Evolutionary conservation across 37 sponge, comb jelly and placozoan genomes (phyloP).

Genomic region (Chondrosia reniformis): DNA sequence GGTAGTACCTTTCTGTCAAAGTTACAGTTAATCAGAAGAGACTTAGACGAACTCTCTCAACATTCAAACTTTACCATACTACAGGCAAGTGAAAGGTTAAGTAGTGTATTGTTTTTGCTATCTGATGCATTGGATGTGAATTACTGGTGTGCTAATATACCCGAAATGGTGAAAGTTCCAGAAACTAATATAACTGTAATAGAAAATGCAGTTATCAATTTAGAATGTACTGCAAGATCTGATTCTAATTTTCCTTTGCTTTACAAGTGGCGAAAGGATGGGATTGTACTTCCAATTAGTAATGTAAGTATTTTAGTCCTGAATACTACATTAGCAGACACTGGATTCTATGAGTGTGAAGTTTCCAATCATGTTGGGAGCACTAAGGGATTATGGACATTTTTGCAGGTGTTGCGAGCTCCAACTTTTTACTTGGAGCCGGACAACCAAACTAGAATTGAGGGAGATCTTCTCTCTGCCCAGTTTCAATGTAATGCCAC

Average conservation of each 20-base stretch:
- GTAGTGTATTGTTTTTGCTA: too few species aligned
- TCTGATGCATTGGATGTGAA: conserved; percentile 1
- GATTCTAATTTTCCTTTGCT: neutral
- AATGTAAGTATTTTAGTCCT: neutral
- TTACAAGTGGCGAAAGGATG: conserved; percentile 8
- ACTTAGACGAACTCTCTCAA: too few species aligned
- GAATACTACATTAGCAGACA: neutral
- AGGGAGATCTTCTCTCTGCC: neutral
- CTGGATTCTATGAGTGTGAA: neutral
- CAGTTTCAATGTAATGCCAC: conserved; percentile 7
- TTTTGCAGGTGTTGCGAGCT: neutral
- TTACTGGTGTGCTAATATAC: conserved; percentile 26
- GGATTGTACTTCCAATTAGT: neutral
- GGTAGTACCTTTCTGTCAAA: too few species aligned
- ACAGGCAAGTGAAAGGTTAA: too few species aligned
- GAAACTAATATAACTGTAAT: neutral
- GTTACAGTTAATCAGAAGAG: too few species aligned
- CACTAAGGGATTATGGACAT: neutral
- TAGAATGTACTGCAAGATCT: neutral
- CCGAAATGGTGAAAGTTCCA: neutral
- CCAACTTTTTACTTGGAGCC: conserved; percentile 7
- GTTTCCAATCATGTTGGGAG: neutral
- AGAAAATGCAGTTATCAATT: neutral
- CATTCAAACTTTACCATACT: too few species aligned
- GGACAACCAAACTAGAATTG: neutral